Evolutionary conservation across 2,113 vertebrate genomes (phyloP).

Genomic region (Agapornis roseicollis): DNA sequence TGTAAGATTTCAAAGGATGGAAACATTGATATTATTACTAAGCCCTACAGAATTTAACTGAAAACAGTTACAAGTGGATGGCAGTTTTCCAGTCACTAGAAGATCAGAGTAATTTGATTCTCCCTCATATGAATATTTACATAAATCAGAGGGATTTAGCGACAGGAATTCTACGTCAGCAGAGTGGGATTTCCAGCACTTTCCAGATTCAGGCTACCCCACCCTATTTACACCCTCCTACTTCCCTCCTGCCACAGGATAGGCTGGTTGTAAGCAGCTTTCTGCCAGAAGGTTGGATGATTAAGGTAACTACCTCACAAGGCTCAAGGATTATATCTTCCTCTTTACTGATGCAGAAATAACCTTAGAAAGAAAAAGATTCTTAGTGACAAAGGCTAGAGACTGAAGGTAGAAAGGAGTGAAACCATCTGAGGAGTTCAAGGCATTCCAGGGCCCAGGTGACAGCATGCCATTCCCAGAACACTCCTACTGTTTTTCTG

Average conservation of each 20-base stretch:
- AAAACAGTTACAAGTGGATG: background rate
- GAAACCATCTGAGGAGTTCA: background rate
- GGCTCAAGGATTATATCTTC: slow-evolving; percentile 41
- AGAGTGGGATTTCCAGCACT: slow-evolving; percentile 32
- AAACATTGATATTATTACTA: background rate
- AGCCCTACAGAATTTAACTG: background rate
- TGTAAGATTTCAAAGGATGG: background rate
- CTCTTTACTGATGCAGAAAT: slow-evolving; percentile 47
- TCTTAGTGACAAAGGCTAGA: background rate
- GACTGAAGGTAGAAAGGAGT: background rate
- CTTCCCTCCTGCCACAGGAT: background rate
- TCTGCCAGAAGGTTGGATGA: slow-evolving; percentile 53
- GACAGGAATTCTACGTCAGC: background rate
- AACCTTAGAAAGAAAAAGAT: slow-evolving; percentile 18
- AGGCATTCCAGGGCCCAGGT: background rate
- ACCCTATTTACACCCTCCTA: background rate
- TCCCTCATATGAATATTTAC: background rate
- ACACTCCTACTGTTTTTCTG: background rate
- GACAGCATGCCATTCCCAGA: background rate
- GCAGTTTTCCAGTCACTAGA: background rate
- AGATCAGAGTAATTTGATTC: background rate
- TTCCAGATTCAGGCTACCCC: slow-evolving; percentile 28
- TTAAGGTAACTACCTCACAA: slow-evolving; percentile 51
- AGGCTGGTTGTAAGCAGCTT: slow-evolving; percentile 52
- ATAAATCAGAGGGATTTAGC: background rate